These are phyloP conservation scores for Delia radicum DNA, from an alignment of 1,140 invertebrate genomes.

Conservation along the genomic window DNA sequence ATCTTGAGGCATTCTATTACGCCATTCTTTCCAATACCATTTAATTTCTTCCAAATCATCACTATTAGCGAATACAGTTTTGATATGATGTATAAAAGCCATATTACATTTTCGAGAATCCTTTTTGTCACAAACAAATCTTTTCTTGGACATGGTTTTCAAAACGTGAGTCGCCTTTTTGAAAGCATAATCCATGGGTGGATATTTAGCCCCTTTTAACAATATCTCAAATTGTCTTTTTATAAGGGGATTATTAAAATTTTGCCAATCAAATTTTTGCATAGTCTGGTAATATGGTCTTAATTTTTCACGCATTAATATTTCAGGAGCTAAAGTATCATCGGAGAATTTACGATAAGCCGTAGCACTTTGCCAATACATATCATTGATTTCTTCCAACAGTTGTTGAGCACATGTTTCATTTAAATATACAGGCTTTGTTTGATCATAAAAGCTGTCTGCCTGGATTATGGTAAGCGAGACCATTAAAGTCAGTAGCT, in stretches of 20 bases:
- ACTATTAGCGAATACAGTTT: slow-evolving; percentile 30
- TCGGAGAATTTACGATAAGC: slow-evolving; percentile 31
- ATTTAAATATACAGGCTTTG: background rate
- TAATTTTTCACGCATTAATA: slow-evolving; percentile 32
- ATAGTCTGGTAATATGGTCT: slow-evolving; percentile 26
- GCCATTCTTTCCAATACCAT: slow-evolving; percentile 34
- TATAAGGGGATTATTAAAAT: slow-evolving; percentile 27
- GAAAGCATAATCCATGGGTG: slow-evolving; percentile 28
- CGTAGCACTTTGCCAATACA: slow-evolving; percentile 30
- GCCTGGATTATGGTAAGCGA: background rate
- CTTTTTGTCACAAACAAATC: slow-evolving; percentile 25
- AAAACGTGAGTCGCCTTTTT: slow-evolving; percentile 27
- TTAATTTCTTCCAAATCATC: slow-evolving; percentile 32
- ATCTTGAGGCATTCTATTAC: slow-evolving; percentile 26
- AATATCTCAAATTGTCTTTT: slow-evolving; percentile 30
- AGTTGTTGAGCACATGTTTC: slow-evolving; percentile 18
- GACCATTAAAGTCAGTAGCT: background rate
- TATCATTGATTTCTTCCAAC: slow-evolving; percentile 24
- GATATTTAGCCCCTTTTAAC: slow-evolving; percentile 28
- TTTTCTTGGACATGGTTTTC: slow-evolving; percentile 28
- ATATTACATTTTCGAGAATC: slow-evolving; percentile 25
- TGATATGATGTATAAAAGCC: slow-evolving; percentile 31
- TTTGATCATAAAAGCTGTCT: background rate
- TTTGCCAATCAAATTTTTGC: slow-evolving; percentile 29
- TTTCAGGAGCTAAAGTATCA: slow-evolving; percentile 29